Evolutionary conservation across 2,888 invertebrate genomes (phyloP).

Genomic region (Stomorhina lunata): DNA sequence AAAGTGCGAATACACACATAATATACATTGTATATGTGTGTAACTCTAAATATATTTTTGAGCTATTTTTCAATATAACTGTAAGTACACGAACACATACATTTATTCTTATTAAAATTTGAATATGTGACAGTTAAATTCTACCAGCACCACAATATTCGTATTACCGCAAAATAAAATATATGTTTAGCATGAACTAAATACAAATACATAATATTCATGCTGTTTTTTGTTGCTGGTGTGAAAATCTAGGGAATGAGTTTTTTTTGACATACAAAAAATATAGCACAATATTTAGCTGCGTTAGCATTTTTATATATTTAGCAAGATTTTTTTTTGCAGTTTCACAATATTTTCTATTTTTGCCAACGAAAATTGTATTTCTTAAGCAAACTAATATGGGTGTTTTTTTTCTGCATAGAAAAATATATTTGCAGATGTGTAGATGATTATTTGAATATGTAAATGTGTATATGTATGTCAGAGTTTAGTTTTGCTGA

Average conservation of each 20-base stretch:
- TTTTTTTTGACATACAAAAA: background rate
- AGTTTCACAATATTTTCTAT: too few species aligned
- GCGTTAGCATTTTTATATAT: slow-evolving; percentile 36
- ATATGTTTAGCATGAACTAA: slow-evolving; percentile 29
- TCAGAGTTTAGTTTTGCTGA: slow-evolving; percentile 48
- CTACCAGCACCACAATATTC: slow-evolving; percentile 72
- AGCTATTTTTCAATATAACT: background rate
- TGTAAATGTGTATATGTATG: background rate
- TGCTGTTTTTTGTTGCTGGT: background rate
- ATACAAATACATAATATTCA: slow-evolving; percentile 19
- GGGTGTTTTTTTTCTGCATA: background rate
- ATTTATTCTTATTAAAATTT: slow-evolving; percentile 69
- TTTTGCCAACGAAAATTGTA: slow-evolving; percentile 8
- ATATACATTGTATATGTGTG: background rate
- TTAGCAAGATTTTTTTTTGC: background rate
- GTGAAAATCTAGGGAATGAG: background rate
- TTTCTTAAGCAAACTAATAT: slow-evolving; percentile 36
- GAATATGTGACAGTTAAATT: slow-evolving; percentile 77
- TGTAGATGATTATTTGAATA: background rate
- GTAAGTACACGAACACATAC: background rate
- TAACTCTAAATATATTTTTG: too few species aligned
- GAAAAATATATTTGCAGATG: background rate
- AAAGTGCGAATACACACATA: background rate
- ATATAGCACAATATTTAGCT: slow-evolving; percentile 41
- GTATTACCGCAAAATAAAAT: slow-evolving; percentile 74